A percentile compares a stretch with the other conserved stretches of the same genome.
These are phyloP conservation scores for Drosophila neotestacea DNA, from an alignment of 2,888 invertebrate genomes.

Conservation along the genomic window DNA sequence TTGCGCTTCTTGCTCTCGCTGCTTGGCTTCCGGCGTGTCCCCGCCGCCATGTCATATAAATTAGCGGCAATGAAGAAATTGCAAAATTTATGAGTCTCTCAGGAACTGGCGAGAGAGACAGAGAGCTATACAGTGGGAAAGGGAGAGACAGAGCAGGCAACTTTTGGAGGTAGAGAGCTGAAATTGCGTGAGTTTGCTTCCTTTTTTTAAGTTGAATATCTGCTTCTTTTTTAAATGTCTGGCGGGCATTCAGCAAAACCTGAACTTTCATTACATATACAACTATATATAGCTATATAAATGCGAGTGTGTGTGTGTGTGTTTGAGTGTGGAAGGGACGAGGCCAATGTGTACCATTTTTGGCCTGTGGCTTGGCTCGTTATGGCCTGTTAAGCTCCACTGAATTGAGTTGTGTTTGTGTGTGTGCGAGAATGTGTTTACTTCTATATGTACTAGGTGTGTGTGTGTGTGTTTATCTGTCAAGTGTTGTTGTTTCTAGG, in stretches of 20 bases:
- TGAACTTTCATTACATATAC: slow-evolving; percentile 18
- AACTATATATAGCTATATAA: slow-evolving; percentile 11
- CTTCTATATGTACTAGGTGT: slow-evolving; percentile 10
- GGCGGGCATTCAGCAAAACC: slow-evolving; percentile 57
- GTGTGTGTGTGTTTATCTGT: slow-evolving; percentile 1
- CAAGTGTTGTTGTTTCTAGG: slow-evolving; percentile 1
- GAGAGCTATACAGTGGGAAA: slow-evolving; percentile 14
- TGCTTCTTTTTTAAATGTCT: slow-evolving; percentile 66
- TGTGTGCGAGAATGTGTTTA: slow-evolving; percentile 39
- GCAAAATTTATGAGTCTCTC: slow-evolving; percentile 82
- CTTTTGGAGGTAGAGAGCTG: slow-evolving; percentile 10
- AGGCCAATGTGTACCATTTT: slow-evolving; percentile 39
- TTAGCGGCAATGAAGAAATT: slow-evolving; percentile 81
- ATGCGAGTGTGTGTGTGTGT: neutral
- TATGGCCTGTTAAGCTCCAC: slow-evolving; percentile 73
- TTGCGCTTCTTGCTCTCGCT: slow-evolving; percentile 19
- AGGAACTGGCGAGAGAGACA: slow-evolving; percentile 45
- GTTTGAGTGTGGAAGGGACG: slow-evolving; percentile 4
- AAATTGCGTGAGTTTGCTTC: slow-evolving; percentile 38
- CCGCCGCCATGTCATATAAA: slow-evolving; percentile 63
- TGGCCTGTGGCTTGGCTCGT: slow-evolving; percentile 75
- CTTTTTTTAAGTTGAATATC: slow-evolving; percentile 46
- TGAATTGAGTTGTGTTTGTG: slow-evolving; percentile 56
- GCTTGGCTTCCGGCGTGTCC: slow-evolving; percentile 6
- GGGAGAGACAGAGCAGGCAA: slow-evolving; percentile 4